Conservation (phyloP, 1,140 invertebrate species). For the Acromyrmex heyeri region DNA sequence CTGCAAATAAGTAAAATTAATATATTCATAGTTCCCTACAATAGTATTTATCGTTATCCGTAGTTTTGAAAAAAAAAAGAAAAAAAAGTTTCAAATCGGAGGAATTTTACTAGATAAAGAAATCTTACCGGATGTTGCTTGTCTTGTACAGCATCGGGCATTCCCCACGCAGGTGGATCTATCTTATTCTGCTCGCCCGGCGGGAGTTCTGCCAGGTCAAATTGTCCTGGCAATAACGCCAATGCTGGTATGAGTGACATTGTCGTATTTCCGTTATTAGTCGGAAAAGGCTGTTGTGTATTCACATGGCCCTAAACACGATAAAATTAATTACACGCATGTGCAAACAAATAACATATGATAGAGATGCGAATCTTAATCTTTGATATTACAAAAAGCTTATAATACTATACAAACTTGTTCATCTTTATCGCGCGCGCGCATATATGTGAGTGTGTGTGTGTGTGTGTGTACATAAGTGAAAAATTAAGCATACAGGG, state of each 20-base stretch:
- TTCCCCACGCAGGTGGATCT: slow-evolving; percentile 83
- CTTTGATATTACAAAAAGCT: background rate
- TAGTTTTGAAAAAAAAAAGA: background rate
- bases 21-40: background rate
- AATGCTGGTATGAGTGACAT: slow-evolving; percentile 83
- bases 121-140: slow-evolving; percentile 84
- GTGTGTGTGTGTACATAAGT: too few relatives aligned
- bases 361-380: background rate
- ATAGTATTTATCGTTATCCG: background rate
- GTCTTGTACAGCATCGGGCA: slow-evolving; percentile 84
- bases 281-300: slow-evolving; percentile 82
- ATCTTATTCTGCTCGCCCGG: slow-evolving; percentile 83
- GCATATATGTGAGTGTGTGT: too few relatives aligned
- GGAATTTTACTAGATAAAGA: background rate
- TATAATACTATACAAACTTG: too few relatives aligned
- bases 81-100: background rate
- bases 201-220: slow-evolving; percentile 82
- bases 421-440: too few relatives aligned
- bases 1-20: slow-evolving; percentile 74
- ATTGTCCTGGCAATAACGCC: slow-evolving; percentile 83
- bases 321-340: background rate
- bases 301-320: slow-evolving; percentile 81
- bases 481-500: too few relatives aligned
- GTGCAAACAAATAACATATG: background rate
- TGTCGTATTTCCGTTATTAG: slow-evolving; percentile 84